Evolutionary conservation across 2,797 vertebrate species (phyloP).

Genomic region (Lepilemur septentrionalis): DNA sequence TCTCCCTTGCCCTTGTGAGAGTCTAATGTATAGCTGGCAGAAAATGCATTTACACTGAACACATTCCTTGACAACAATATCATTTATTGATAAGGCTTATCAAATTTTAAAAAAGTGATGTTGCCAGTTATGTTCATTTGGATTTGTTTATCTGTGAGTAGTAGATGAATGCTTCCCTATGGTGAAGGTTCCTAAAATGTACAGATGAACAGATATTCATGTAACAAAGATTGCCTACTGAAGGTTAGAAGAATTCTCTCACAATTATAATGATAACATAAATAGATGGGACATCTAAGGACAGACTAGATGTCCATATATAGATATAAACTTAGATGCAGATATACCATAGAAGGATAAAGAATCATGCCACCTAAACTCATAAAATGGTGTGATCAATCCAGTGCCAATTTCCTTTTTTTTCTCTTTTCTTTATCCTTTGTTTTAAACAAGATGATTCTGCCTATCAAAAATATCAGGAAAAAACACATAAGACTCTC

Average conservation of each 20-base stretch:
- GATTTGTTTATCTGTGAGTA: slow-evolving; percentile 75
- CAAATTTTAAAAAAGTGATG: slow-evolving; percentile 61
- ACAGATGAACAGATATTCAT: neutral
- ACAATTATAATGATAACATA: neutral
- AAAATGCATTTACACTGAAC: slow-evolving; percentile 78
- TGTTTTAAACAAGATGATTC: neutral
- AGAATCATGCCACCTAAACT: neutral
- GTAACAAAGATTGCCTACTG: neutral
- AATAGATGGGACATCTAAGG: neutral
- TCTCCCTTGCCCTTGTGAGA: slow-evolving; percentile 80
- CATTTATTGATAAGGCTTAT: slow-evolving; percentile 82
- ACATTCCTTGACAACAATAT: slow-evolving; percentile 76
- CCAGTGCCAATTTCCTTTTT: neutral
- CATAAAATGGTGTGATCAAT: neutral
- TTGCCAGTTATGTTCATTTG: slow-evolving; percentile 53
- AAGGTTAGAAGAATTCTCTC: neutral
- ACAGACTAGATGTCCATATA: neutral
- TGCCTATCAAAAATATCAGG: neutral
- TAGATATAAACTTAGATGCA: neutral
- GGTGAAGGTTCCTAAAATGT: slow-evolving; percentile 18
- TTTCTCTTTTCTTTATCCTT: neutral
- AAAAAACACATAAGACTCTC: neutral
- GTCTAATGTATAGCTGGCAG: slow-evolving; percentile 78
- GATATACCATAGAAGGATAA: neutral
- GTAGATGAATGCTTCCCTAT: slow-evolving; percentile 36